A percentile compares a stretch with the other conserved stretches of the same genome.
These are phyloP conservation scores for Euschistus heros DNA, from an alignment of 1,140 invertebrate species.

Conservation along the genomic window DNA sequence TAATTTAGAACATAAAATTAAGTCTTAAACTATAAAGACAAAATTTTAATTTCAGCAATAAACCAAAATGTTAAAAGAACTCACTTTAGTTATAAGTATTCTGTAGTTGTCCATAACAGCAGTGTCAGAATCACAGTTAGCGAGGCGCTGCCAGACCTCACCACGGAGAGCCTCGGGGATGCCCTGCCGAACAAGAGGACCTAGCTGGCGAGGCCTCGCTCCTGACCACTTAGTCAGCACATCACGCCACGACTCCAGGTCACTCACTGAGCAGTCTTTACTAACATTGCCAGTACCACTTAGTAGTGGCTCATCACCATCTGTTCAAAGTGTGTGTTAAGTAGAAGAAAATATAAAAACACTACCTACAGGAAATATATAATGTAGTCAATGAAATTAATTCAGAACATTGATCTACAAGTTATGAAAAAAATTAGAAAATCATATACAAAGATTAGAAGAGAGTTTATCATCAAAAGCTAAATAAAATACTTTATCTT, in stretches of 20 bases:
- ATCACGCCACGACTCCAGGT: slow-evolving; percentile 85
- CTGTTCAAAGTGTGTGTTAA: slow-evolving; percentile 36
- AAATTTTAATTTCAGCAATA: too few relatives aligned
- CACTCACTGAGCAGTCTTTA: slow-evolving; percentile 88
- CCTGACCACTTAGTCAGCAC: slow-evolving; percentile 73
- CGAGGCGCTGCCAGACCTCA: slow-evolving; percentile 93
- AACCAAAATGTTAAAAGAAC: slow-evolving; percentile 16
- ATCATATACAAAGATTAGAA: too few relatives aligned
- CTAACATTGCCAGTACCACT: slow-evolving; percentile 94
- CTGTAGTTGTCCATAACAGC: slow-evolving; percentile 87
- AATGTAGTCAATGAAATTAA: too few relatives aligned
- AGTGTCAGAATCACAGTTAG: slow-evolving; percentile 69
- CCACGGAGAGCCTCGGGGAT: slow-evolving; percentile 92
- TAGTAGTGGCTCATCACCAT: slow-evolving; percentile 89
- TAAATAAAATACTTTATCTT: too few relatives aligned
- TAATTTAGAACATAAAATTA: too few relatives aligned
- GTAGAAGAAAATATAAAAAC: too few relatives aligned
- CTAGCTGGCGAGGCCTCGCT: slow-evolving; percentile 65
- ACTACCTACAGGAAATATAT: too few relatives aligned
- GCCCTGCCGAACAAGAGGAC: slow-evolving; percentile 69
- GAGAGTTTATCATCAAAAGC: too few relatives aligned
- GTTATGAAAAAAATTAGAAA: too few relatives aligned
- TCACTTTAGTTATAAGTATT: slow-evolving; percentile 79
- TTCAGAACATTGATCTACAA: too few relatives aligned
- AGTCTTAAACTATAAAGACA: not conserved